phyloP scores from a whole-genome alignment of 1,140 invertebrate genomes.

The Spodoptera litura region DNA sequence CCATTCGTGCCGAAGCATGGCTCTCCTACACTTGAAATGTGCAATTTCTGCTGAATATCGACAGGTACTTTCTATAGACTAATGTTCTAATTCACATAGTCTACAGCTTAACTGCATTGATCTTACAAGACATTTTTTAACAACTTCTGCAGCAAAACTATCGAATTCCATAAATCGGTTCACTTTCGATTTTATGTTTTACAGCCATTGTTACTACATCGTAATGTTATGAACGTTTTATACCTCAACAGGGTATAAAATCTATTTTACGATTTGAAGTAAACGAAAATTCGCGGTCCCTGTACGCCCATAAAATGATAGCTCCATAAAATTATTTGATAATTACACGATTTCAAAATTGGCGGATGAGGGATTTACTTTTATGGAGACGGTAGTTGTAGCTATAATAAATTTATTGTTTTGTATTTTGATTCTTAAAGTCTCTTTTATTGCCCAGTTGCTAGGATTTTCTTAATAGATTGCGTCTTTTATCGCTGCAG shows the following conservation, averaged over 20 bases:
- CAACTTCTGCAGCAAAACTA: constrained; percentile 1
- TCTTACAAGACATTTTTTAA: too few relatives aligned
- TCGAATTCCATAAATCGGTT: constrained; percentile 14
- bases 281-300: constrained; percentile 10
- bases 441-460: too few relatives aligned
- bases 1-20: too few relatives aligned
- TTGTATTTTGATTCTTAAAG: too few relatives aligned
- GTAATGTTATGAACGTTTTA: constrained; percentile 39
- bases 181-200: constrained; percentile 27
- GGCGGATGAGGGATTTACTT: not conserved
- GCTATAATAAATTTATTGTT: too few relatives aligned
- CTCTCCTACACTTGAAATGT: too few relatives aligned
- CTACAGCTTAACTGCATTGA: too few relatives aligned
- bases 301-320: not conserved
- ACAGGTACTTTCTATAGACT: too few relatives aligned
- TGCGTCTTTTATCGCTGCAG: too few relatives aligned
- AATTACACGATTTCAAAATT: constrained; percentile 11
- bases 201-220: constrained; percentile 35
- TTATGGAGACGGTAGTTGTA: not conserved
- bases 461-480: too few relatives aligned
- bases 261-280: constrained; percentile 43
- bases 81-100: too few relatives aligned
- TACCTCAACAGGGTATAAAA: constrained; percentile 46
- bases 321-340: constrained; percentile 5
- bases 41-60: too few relatives aligned